Evolutionary conservation across 2,797 vertebrate genomes (phyloP).

Genomic region (Carduelis carduelis): DNA sequence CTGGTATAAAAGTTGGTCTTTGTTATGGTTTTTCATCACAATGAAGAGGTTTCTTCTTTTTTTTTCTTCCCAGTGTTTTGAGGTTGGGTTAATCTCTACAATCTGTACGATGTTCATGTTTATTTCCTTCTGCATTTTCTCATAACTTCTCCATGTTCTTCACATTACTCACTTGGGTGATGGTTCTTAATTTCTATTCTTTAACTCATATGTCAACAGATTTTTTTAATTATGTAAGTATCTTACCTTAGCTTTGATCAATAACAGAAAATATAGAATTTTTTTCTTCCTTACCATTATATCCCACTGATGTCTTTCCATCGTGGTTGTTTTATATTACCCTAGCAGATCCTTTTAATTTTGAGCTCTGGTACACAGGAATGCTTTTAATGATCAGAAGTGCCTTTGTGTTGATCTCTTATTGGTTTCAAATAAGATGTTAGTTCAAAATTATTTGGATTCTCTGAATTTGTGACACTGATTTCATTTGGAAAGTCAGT

Average conservation of each 20-base stretch:
- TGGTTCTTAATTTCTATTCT: slow-evolving; percentile 28
- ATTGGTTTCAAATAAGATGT: neutral
- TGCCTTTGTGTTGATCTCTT: neutral
- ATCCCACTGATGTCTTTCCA: neutral
- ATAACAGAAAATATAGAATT: neutral
- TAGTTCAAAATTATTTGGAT: neutral
- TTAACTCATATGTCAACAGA: neutral
- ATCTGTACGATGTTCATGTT: neutral
- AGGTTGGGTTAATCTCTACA: neutral
- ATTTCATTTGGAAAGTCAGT: neutral
- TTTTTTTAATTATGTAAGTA: neutral
- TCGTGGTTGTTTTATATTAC: neutral
- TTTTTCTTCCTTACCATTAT: neutral
- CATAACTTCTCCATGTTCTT: neutral
- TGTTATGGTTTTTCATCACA: neutral
- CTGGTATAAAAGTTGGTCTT: neutral
- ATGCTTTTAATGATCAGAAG: neutral
- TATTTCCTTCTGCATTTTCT: slow-evolving; percentile 33
- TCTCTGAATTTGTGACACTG: neutral
- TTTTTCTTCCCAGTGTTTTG: neutral
- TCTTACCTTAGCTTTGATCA: neutral
- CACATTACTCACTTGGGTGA: slow-evolving; percentile 7
- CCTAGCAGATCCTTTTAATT: neutral
- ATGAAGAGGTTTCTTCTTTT: neutral
- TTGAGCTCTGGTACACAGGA: neutral